Evolutionary conservation across 2,797 vertebrate genomes (phyloP), one percentile per base, ranked within the genome.

Genomic region (Pteronotus mesoamericanus): DNA sequence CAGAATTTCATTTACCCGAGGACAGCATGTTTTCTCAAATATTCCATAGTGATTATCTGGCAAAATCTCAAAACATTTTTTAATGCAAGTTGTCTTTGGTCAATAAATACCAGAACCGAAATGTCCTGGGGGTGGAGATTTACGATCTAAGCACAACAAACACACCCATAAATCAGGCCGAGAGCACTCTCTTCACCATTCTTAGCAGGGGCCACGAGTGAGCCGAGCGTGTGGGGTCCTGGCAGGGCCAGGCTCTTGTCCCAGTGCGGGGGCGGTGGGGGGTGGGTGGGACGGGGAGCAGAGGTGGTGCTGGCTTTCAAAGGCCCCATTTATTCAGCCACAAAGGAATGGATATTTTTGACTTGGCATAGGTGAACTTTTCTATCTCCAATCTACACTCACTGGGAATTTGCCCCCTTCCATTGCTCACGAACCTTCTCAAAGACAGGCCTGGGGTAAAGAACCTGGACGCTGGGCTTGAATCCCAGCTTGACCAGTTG

Each of bases 81-180:
- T 98, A 99, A 98, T 96, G 61, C 98, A 98, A 98, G 97, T 98
- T 98, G 98, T 98, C 98, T 98, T 99, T 99, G 99, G 99, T 99
- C 99, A 99, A 99, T 99, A 99, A 99, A 99, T 99, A 99, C 98
- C 98, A 99, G 98, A 98, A 98, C 97, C 98, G 98, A 99, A 99
- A 98, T 98, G 98, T 99, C 99, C 98, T 98, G 92, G 94, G 98
- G 98, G 98, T 98, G 98, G 99, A 99, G 99, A 99, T 99, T 99
- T 99, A 99, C 99, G 98, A 98, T 98, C 98, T 97, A 97, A 99
- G 98, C 90, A 97, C 98, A 98, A 97, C 97, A 99, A 99, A 99
- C 98, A 98, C 96, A 96, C 95, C 98, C 98, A 98, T 99, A 99
- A 99, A 99, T 99, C 99, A 99, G 98, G 77, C 94, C 86, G 96